phyloP scores from a whole-genome alignment of 2,797 vertebrate genomes.

The Semotilus atromaculatus region DNA sequence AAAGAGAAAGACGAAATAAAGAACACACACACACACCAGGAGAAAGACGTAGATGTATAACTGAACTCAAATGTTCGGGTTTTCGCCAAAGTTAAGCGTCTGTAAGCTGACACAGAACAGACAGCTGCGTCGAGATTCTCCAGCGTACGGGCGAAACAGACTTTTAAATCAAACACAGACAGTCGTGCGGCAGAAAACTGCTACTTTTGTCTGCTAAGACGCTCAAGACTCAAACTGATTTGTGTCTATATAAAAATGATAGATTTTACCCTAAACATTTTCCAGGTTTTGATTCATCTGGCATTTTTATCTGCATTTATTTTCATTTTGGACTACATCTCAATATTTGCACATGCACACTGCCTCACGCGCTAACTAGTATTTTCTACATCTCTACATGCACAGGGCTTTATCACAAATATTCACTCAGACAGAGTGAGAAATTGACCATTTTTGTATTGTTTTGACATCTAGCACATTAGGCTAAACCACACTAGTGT shows the following conservation, averaged over 20 bases:
- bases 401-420: not conserved
- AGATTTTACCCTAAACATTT: slow-evolving; percentile 37
- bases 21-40: slow-evolving; percentile 21
- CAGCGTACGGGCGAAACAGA: slow-evolving; percentile 6
- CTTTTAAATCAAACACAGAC: slow-evolving; percentile 52
- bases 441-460: not conserved
- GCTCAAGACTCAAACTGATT: slow-evolving; percentile 44
- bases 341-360: not conserved
- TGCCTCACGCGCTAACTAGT: not conserved
- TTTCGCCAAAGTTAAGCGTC: slow-evolving; percentile 36
- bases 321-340: slow-evolving; percentile 5
- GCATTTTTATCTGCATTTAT: slow-evolving; percentile 19
- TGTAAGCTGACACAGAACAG: slow-evolving; percentile 33
- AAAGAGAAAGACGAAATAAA: slow-evolving; percentile 26
- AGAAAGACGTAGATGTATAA: slow-evolving; percentile 45
- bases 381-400: not conserved
- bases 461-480: not conserved
- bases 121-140: slow-evolving; percentile 32
- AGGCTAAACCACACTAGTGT: slow-evolving; percentile 20
- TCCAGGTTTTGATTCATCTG: slow-evolving; percentile 43
- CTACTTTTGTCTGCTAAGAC: slow-evolving; percentile 28
- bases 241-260: slow-evolving; percentile 51
- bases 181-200: slow-evolving; percentile 22
- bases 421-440: not conserved
- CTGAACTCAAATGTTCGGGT: slow-evolving; percentile 37